Conservation (phyloP, 1,140 invertebrate genomes). For the Arion vulgaris region DNA sequence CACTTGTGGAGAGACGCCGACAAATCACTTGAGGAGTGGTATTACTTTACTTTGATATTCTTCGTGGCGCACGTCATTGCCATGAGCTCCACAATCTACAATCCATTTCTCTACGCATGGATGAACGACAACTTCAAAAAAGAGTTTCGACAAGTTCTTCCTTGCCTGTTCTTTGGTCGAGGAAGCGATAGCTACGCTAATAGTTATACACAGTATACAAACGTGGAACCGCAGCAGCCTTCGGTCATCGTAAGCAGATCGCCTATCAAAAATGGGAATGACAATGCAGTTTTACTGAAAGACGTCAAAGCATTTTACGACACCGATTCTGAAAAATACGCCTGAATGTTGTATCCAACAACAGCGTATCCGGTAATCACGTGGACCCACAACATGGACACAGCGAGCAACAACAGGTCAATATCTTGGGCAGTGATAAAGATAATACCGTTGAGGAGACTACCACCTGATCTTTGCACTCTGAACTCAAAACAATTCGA, state of each 20-base stretch:
- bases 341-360: constrained; percentile 61
- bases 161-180: constrained; percentile 61
- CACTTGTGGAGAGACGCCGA: constrained; percentile 64
- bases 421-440: background rate
- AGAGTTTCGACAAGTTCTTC: constrained; percentile 81
- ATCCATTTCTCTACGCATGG: constrained; percentile 97
- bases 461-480: background rate
- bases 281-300: constrained; percentile 50
- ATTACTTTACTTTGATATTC: constrained; percentile 87
- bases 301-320: constrained; percentile 65
- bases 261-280: constrained; percentile 63
- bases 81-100: constrained; percentile 96
- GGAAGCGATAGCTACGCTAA: constrained; percentile 50
- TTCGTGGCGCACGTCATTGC: constrained; percentile 93
- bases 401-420: background rate
- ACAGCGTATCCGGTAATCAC: constrained; percentile 27
- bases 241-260: constrained; percentile 63
- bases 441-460: background rate
- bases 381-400: background rate
- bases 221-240: constrained; percentile 62
- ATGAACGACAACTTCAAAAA: constrained; percentile 98
- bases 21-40: constrained; percentile 78
- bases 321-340: constrained; percentile 67
- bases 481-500: background rate
- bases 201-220: constrained; percentile 67